Conservation (phyloP, 2,113 vertebrate species). For the Varanus salvator region DNA sequence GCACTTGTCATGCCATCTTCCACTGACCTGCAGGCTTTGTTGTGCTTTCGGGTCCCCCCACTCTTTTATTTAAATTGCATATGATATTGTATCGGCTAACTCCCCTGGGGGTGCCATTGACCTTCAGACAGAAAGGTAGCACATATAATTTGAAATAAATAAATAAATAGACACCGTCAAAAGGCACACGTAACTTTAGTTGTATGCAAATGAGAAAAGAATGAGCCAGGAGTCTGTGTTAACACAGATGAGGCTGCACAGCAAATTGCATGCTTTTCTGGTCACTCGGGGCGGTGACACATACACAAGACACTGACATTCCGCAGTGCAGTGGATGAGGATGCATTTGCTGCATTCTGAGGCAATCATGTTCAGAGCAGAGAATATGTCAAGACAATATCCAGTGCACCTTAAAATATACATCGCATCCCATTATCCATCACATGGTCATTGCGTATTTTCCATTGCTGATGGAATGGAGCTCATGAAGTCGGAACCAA, state of each 20-base stretch:
- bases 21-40: too few species aligned
- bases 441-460: background rate
- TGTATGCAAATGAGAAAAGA: background rate
- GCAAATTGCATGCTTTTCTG: background rate
- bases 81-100: too few species aligned
- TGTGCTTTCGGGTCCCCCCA: too few species aligned
- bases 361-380: background rate
- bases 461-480: background rate
- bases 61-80: too few species aligned
- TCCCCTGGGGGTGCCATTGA: too few species aligned
- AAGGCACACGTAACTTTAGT: background rate
- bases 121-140: too few species aligned
- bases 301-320: background rate
- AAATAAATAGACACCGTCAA: too few species aligned
- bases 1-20: too few species aligned
- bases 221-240: background rate
- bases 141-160: too few species aligned
- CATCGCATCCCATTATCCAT: background rate
- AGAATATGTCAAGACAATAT: background rate
- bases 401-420: background rate
- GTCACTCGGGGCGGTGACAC: background rate
- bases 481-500: background rate
- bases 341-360: background rate
- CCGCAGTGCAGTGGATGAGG: background rate
- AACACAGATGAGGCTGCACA: background rate